Conservation (phyloP, 2,113 vertebrate genomes). For the Chionomys nivalis region DNA sequence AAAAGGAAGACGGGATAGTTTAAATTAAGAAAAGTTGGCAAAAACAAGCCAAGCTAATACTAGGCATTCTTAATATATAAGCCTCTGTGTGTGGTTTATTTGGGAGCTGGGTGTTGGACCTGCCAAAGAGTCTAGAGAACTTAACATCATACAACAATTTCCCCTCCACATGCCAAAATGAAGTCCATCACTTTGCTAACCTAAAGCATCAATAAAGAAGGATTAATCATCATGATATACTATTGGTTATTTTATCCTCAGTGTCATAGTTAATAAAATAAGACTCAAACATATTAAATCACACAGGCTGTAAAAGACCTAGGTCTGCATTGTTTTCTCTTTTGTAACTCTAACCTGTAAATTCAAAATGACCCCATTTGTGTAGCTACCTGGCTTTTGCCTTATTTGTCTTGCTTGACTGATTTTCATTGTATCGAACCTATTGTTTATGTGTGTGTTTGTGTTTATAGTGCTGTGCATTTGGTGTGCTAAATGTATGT, state of each 20-base stretch:
- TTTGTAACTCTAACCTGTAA: background rate
- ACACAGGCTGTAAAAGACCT: background rate
- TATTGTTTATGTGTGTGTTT: background rate
- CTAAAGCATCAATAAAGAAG: background rate
- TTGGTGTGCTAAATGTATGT: background rate
- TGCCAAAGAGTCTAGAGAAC: too few relatives aligned
- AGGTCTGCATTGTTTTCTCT: background rate
- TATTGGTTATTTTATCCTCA: background rate
- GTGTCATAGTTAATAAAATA: background rate
- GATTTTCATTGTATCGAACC: background rate
- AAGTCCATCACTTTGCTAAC: background rate
- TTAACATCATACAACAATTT: too few relatives aligned
- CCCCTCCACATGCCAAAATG: background rate
- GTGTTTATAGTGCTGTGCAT: background rate
- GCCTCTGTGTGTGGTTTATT: too few relatives aligned
- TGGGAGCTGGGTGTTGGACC: too few relatives aligned
- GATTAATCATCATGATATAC: background rate
- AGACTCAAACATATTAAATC: constrained; percentile 7
- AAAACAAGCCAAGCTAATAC: too few relatives aligned
- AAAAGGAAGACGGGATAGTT: too few relatives aligned
- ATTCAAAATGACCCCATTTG: background rate
- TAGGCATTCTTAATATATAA: too few relatives aligned
- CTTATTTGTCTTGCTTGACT: background rate
- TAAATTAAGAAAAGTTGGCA: too few relatives aligned
- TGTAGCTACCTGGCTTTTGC: background rate